These are phyloP conservation scores for Syrrhaptes paradoxus DNA, from an alignment of 2,113 vertebrate species.

Conservation along the genomic window DNA sequence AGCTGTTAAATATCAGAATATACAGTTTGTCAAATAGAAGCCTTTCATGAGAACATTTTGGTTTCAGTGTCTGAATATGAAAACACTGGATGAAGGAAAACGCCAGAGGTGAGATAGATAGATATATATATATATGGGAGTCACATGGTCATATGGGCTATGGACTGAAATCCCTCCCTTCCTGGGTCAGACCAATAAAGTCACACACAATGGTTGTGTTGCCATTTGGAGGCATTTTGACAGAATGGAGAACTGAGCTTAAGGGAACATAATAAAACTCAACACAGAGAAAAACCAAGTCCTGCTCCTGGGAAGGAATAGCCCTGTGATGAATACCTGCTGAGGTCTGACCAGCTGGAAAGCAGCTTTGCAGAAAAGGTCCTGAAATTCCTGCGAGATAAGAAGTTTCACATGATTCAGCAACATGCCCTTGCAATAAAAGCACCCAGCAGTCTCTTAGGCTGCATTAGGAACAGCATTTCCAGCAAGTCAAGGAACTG, in stretches of 20 bases:
- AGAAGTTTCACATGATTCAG: background rate
- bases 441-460: background rate
- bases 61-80: background rate
- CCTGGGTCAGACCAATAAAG: background rate
- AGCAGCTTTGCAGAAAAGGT: background rate
- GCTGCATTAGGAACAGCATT: background rate
- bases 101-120: background rate
- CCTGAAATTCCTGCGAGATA: background rate
- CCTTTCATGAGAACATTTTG: background rate
- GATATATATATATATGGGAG: background rate
- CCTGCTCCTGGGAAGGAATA: background rate
- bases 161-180: background rate
- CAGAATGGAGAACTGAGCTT: background rate
- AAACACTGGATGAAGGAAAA: background rate
- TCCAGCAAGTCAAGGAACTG: background rate
- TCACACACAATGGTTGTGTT: background rate
- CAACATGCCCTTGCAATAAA: background rate
- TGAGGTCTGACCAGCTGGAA: background rate
- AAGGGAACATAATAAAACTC: background rate
- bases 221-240: background rate
- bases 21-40: background rate
- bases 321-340: background rate
- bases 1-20: background rate
- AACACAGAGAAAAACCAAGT: background rate
- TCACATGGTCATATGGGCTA: background rate